These are phyloP conservation scores for Leptinotarsa haldemani DNA, from an alignment of 2,888 invertebrate genomes.

Conservation along the genomic window DNA sequence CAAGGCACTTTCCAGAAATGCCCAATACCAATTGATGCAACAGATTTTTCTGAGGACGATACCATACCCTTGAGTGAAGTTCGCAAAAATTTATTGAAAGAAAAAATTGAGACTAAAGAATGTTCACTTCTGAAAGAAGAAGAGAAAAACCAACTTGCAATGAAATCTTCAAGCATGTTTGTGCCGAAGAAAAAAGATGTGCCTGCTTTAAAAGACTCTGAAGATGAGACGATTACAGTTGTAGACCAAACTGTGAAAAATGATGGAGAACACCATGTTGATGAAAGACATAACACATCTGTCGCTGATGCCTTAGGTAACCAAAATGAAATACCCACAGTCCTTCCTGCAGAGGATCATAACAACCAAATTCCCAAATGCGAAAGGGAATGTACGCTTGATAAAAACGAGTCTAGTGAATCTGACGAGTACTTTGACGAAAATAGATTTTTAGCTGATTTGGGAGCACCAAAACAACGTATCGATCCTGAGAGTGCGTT, in stretches of 20 bases:
- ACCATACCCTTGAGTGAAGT: neutral
- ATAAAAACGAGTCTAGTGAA: neutral
- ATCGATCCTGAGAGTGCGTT: neutral
- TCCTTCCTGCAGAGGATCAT: neutral
- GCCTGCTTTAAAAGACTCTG: neutral
- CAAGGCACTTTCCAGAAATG: neutral
- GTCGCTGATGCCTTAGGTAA: neutral
- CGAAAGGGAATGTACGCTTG: neutral
- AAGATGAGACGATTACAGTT: neutral
- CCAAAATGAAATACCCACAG: neutral
- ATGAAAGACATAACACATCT: neutral
- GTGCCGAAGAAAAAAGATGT: neutral
- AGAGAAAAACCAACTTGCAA: neutral
- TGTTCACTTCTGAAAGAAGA: neutral
- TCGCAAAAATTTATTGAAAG: neutral
- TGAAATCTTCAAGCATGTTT: neutral
- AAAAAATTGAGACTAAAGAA: neutral
- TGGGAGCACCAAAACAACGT: neutral
- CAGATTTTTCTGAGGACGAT: neutral
- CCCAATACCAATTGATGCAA: neutral
- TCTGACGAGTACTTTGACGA: neutral
- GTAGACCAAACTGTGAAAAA: neutral
- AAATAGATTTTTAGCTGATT: neutral
- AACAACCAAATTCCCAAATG: neutral
- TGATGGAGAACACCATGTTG: neutral